Percentiles rank a stretch among this genome's conserved stretches.
These are phyloP conservation scores for Tenebrio molitor DNA, from an alignment of 1,140 invertebrate genomes.

Conservation along the genomic window DNA sequence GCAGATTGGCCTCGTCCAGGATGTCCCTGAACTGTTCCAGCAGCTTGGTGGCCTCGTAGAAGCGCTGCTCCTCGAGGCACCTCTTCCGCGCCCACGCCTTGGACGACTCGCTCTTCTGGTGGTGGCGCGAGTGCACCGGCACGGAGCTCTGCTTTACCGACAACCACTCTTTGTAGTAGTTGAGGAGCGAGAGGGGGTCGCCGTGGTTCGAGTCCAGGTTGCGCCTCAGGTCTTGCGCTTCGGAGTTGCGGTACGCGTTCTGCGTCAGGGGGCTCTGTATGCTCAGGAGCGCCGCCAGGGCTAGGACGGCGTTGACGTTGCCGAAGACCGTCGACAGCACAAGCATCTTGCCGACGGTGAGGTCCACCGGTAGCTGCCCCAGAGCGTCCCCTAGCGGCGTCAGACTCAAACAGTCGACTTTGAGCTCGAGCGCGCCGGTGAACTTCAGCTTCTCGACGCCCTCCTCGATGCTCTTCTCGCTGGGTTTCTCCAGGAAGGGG, in stretches of 20 bases:
- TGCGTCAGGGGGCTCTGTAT: conserved; percentile 95
- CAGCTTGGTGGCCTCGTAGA: conserved; percentile 97
- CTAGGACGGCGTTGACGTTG: conserved; percentile 92
- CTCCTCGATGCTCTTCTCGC: conserved; percentile 86
- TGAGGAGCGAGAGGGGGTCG: conserved; percentile 93
- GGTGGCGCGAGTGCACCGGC: conserved; percentile 49
- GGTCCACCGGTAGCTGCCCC: conserved; percentile 92
- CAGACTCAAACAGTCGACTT: conserved; percentile 78
- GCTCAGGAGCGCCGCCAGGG: conserved; percentile 91
- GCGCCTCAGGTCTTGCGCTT: conserved; percentile 81
- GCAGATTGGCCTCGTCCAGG: conserved; percentile 81
- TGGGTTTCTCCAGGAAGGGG: conserved; percentile 95
- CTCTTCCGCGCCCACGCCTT: conserved; percentile 89
- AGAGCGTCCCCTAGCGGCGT: conserved; percentile 92
- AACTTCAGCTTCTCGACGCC: conserved; percentile 90
- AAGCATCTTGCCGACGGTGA: conserved; percentile 96
- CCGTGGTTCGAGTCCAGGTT: conserved; percentile 93
- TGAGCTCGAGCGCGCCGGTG: conserved; percentile 86
- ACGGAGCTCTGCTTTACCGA: conserved; percentile 54
- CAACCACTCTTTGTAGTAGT: conserved; percentile 92
- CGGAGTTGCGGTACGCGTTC: conserved; percentile 86
- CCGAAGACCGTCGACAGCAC: conserved; percentile 93
- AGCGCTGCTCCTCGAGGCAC: conserved; percentile 94
- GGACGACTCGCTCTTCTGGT: conserved; percentile 66
- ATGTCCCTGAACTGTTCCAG: conserved; percentile 90